Percentiles rank a stretch among this genome's conserved stretches.
These are phyloP conservation scores for Margarornis squamiger DNA, from an alignment of 2,797 vertebrate species.

Conservation along the genomic window DNA sequence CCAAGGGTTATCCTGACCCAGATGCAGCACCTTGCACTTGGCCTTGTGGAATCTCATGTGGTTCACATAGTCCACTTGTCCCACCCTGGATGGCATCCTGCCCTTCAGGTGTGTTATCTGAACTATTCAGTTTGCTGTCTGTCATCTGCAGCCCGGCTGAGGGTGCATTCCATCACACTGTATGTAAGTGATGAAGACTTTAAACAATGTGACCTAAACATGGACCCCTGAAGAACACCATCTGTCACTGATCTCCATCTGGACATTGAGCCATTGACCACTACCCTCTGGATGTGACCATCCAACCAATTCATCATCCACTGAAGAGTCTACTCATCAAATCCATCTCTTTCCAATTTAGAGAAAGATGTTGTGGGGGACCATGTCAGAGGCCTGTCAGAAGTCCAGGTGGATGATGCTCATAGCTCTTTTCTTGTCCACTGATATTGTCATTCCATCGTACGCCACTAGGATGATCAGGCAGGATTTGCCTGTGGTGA, in stretches of 20 bases:
- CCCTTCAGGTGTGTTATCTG: neutral
- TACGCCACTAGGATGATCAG: neutral
- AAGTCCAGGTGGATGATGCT: neutral
- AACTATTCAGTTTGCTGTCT: neutral
- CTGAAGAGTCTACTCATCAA: neutral
- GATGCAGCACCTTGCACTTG: neutral
- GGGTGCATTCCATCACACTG: accelerated
- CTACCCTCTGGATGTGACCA: no score
- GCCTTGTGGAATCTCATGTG: neutral
- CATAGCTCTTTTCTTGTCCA: neutral
- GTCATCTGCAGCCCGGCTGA: neutral
- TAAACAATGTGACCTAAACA: neutral
- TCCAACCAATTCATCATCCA: neutral
- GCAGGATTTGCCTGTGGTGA: neutral
- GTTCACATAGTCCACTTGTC: neutral
- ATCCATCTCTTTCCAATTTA: neutral
- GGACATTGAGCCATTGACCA: neutral
- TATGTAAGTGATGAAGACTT: neutral
- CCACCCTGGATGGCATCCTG: accelerated
- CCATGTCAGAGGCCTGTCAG: neutral
- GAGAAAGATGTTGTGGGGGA: neutral
- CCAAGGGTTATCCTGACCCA: neutral
- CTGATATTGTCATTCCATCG: neutral
- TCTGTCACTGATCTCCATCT: neutral
- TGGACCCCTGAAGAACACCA: no score